A percentile compares a stretch with the other conserved stretches of the same genome.
Conservation (phyloP, 2,888 invertebrate genomes). For the Euclidia mi region DNA sequence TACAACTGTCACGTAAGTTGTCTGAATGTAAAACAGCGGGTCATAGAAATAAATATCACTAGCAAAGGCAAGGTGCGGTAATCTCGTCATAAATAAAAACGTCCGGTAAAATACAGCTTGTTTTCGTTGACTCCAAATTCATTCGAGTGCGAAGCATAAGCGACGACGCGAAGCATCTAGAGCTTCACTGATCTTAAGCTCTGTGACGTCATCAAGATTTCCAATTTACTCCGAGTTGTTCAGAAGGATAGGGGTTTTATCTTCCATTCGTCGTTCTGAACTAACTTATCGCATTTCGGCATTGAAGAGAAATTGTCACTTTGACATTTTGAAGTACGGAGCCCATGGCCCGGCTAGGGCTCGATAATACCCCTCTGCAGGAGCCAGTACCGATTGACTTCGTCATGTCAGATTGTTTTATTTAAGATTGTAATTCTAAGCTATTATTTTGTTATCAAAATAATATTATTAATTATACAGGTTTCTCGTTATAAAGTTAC, state of each 20-base stretch:
- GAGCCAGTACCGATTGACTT: constrained; percentile 29
- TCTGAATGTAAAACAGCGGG: constrained; percentile 27
- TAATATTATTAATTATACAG: no score
- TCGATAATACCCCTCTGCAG: constrained; percentile 24
- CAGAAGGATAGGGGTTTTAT: constrained; percentile 64
- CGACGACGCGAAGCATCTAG: constrained; percentile 55
- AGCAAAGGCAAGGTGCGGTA: constrained; percentile 28
- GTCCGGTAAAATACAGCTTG: constrained; percentile 36
- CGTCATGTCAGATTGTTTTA: constrained; percentile 11
- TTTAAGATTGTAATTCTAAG: background rate
- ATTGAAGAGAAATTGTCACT: constrained; percentile 42
- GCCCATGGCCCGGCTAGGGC: constrained; percentile 9
- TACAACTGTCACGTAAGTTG: constrained; percentile 14
- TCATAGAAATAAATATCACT: constrained; percentile 34
- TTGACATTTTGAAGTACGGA: constrained; percentile 38
- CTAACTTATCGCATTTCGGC: constrained; percentile 59
- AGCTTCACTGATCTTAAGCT: constrained; percentile 58
- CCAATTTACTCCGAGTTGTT: constrained; percentile 64
- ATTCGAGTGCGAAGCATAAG: constrained; percentile 55
- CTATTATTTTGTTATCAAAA: no score
- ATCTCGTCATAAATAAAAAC: constrained; percentile 47
- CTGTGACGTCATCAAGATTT: constrained; percentile 65
- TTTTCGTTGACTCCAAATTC: constrained; percentile 51
- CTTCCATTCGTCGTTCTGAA: constrained; percentile 55
- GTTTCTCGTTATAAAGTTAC: no score